Evolutionary conservation across 1,140 invertebrate species (phyloP), one percentile per base, ranked within the genome.

Genomic region (Neodiprion fabricii): DNA sequence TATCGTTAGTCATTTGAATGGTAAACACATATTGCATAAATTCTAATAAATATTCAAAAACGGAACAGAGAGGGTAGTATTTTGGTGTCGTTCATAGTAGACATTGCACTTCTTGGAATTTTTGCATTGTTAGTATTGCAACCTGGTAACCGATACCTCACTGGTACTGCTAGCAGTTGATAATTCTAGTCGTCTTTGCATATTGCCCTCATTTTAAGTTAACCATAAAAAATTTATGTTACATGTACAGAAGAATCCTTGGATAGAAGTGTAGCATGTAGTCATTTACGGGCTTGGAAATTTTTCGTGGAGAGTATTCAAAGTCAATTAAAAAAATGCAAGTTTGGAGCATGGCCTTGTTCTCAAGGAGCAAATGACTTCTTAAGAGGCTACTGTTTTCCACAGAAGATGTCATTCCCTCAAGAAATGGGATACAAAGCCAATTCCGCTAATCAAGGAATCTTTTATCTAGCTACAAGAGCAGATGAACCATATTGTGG

Each of bases 261-360:
- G 49, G 84, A 87, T 68, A 80, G 78, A 67, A 73, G 89, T 91
- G 93, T 94, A 79, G 92, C 92, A 12, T 95, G 94, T 83, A 95
- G 94, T 78, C 94, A 95, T 85, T 86, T 91, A 75, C 90, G 93
- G 70, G 91, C 93, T 1, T 94, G 93, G 92, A 85, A 91, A 67
- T 90, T 92, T 67, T 95, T 93, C 79, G 90, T 91, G 7, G 93
- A 94, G 81, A 94, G 92, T n/a, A 78, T 95, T 3, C 79, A 76
- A 1, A 91, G 91, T 75, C 91, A 84, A 78, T 77, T 76, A 9
- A 70, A 72, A 3, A 79, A 82, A 8, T 91, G 90, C 76, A 85
- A 86, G 71, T 90, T 90, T 73, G 80, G 76, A 9, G 86, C 86
- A 1, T 91, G 88, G 84, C 86, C 89, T 0, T 91, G 90, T 78